Evolutionary conservation across 2,113 vertebrate species (phyloP).

Genomic region (Willisornis vidua): DNA sequence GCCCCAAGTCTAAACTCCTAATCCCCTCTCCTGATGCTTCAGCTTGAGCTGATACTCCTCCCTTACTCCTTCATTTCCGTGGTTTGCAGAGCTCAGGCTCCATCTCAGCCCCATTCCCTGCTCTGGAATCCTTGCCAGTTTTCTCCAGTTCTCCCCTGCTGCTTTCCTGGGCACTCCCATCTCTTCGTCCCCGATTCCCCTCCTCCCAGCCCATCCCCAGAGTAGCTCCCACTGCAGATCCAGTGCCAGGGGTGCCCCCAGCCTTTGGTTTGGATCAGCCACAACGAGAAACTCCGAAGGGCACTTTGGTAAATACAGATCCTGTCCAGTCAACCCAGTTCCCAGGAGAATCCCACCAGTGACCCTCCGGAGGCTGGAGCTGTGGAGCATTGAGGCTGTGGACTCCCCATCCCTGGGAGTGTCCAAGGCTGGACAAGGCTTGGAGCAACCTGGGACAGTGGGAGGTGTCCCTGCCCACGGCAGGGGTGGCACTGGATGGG

Average conservation of each 20-base stretch:
- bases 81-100: neutral
- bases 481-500: neutral
- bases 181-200: fast-evolving
- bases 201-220: fast-evolving
- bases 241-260: neutral
- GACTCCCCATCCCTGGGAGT: neutral
- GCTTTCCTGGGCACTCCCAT: neutral
- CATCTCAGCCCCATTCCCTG: neutral
- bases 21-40: neutral
- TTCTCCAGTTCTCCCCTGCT: neutral
- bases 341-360: neutral
- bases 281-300: neutral
- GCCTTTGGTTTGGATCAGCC: neutral
- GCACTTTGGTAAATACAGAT: fast-evolving
- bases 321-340: fast-evolving
- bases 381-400: neutral
- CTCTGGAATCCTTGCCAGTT: neutral
- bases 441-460: neutral
- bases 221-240: neutral
- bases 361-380: neutral
- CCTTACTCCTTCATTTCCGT: neutral
- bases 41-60: neutral
- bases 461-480: neutral
- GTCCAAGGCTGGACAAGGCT: neutral
- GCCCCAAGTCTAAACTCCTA: neutral